Percentiles rank a stretch among this genome's conserved stretches.
phyloP scores from a whole-genome alignment of 1,140 invertebrate genomes.

The Akabosia matsudoensis region DNA sequence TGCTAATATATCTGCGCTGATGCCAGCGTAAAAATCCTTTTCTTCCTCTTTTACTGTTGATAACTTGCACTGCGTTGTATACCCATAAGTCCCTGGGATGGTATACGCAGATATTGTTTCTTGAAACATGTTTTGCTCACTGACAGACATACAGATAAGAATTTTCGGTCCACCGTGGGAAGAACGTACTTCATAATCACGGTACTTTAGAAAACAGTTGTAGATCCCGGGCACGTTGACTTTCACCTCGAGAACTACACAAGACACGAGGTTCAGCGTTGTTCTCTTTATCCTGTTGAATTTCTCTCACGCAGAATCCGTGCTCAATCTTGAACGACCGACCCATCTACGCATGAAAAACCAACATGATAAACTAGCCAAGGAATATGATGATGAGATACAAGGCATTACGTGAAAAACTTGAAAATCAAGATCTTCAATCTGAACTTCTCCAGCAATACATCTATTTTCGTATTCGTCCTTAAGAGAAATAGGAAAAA shows the following conservation, averaged over 20 bases:
- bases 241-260: neutral
- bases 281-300: no score
- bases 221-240: neutral
- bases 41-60: neutral
- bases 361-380: no score
- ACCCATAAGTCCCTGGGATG: neutral
- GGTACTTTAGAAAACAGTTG: neutral
- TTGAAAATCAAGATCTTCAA: neutral
- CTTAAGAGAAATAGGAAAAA: neutral
- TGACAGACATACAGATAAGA: neutral
- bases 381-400: no score
- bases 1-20: neutral
- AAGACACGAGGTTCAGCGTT: neutral
- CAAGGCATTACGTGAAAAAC: neutral
- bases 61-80: neutral
- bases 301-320: no score
- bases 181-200: neutral
- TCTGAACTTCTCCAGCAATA: neutral
- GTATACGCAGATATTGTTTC: no score
- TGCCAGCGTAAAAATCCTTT: neutral
- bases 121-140: neutral
- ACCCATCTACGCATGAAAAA: no score
- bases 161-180: neutral
- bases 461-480: constrained; percentile 8
- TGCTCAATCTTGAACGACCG: no score